Base-by-base conservation (phyloP, 2,113 vertebrate genomes). In the Phaethon lepturus region DNA sequence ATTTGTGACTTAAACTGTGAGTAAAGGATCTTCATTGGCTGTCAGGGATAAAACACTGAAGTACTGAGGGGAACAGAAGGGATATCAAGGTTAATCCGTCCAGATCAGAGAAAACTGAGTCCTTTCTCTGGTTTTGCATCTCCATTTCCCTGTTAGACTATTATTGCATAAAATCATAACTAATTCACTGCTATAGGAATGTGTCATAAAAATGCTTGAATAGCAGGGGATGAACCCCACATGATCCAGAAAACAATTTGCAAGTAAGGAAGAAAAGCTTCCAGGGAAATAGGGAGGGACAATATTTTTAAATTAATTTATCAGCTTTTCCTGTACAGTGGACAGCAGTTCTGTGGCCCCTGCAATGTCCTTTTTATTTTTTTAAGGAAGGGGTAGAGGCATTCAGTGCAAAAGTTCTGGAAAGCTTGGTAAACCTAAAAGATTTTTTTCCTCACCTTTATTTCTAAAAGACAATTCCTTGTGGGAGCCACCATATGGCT, bases 401-500 rank as follows among this genome's bases (percentile, higher is more conserved):
- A 49, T 45, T 58, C 18, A 22, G 13, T 67, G 23, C 23, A 73
- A 69, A 66, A 42, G 4, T 56, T 95, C 25, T 88, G 74, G 12
- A 81, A 90, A 81, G 13, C 6, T 29, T 73, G 18, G 5, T 20
- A 68, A 68, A 42, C 4, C 6, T 44, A 25, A 49, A 55, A 3
- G 0, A 8, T 24, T 50, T 78, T 80, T 75, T 9, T 13, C 17
- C 18, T 89, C 10, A 17, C 40, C 28, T 80, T 63, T 52, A 10
- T 47, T 47, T 75, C 33, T 83, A 17, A 13, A 86, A 60, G 26
- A 53, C 1, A 84, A 66, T 49, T 76, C 23, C 16, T 63, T 56
- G 2, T 6, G 6, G 55, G 29, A 20, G 6, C 2, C 8, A 49
- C 11, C 9, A 29, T 25, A 26, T 10, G n/a, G 6, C 3, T 7